Evolutionary conservation across 2,888 invertebrate genomes (phyloP).

Genomic region (Rugalucina vietnamica): DNA sequence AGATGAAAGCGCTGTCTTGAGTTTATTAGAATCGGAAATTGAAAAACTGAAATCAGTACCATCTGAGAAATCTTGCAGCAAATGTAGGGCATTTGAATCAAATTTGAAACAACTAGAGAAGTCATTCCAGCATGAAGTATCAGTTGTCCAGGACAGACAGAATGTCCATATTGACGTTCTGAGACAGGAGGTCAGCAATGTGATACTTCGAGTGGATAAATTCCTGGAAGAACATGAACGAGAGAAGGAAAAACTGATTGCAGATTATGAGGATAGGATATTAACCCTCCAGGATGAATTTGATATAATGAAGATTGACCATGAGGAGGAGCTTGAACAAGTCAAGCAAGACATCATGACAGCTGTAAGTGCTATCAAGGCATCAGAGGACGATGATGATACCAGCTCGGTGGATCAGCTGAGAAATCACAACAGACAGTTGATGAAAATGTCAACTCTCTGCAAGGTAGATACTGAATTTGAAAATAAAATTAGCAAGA

Average conservation of each 20-base stretch:
- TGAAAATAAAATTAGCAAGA: not conserved
- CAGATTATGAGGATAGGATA: slow-evolving; percentile 73
- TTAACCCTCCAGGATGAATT: slow-evolving; percentile 72
- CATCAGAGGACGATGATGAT: slow-evolving; percentile 76
- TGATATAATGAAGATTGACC: slow-evolving; percentile 81
- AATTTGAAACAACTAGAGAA: slow-evolving; percentile 72
- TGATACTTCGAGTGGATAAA: slow-evolving; percentile 70
- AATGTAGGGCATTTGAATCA: slow-evolving; percentile 68
- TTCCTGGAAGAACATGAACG: slow-evolving; percentile 72
- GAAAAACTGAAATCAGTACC: slow-evolving; percentile 64
- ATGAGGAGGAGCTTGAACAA: slow-evolving; percentile 82
- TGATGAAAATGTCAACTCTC: slow-evolving; percentile 71
- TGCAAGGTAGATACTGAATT: slow-evolving; percentile 67
- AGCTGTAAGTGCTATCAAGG: slow-evolving; percentile 79
- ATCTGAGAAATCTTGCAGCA: slow-evolving; percentile 51
- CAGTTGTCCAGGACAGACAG: slow-evolving; percentile 74
- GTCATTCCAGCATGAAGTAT: slow-evolving; percentile 73
- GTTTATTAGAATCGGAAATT: slow-evolving; percentile 72
- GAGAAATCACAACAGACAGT: slow-evolving; percentile 70
- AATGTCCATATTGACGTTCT: slow-evolving; percentile 76
- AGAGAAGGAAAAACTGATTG: slow-evolving; percentile 68
- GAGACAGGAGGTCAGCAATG: slow-evolving; percentile 71
- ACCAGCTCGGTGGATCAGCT: slow-evolving; percentile 67
- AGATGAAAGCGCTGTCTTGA: slow-evolving; percentile 76
- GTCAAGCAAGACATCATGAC: slow-evolving; percentile 84